These are phyloP conservation scores for Lamellibrachia luymesi DNA, from an alignment of 1,140 invertebrate genomes.

Conservation along the genomic window DNA sequence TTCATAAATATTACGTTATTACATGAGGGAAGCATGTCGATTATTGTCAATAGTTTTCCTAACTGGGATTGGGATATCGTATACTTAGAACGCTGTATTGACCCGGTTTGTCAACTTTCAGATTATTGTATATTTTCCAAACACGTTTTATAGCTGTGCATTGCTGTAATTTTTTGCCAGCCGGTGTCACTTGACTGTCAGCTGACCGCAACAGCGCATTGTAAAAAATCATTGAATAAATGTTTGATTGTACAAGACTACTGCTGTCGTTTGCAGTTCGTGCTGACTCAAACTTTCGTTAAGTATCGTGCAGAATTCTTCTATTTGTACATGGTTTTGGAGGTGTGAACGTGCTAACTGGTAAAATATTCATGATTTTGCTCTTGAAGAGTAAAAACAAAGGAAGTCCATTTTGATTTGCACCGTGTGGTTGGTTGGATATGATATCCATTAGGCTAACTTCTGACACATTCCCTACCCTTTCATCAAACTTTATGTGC, in stretches of 20 bases:
- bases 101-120: neutral
- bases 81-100: neutral
- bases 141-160: neutral
- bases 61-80: neutral
- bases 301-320: neutral
- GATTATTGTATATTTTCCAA: conserved; percentile 1
- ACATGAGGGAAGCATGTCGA: neutral
- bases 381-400: no score
- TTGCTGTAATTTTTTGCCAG: neutral
- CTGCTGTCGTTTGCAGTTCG: neutral
- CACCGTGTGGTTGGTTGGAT: no score
- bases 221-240: conserved; percentile 3
- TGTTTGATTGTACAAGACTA: neutral
- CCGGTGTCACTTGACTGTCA: neutral
- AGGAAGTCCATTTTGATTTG: no score
- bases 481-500: neutral
- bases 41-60: neutral
- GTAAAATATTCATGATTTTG: no score
- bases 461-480: neutral
- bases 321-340: neutral
- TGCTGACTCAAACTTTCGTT: neutral
- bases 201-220: neutral
- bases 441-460: no score
- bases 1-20: neutral
- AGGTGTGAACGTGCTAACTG: no score